These are phyloP conservation scores for Lamprotornis superbus DNA, from an alignment of 2,113 vertebrate genomes.

Conservation along the genomic window DNA sequence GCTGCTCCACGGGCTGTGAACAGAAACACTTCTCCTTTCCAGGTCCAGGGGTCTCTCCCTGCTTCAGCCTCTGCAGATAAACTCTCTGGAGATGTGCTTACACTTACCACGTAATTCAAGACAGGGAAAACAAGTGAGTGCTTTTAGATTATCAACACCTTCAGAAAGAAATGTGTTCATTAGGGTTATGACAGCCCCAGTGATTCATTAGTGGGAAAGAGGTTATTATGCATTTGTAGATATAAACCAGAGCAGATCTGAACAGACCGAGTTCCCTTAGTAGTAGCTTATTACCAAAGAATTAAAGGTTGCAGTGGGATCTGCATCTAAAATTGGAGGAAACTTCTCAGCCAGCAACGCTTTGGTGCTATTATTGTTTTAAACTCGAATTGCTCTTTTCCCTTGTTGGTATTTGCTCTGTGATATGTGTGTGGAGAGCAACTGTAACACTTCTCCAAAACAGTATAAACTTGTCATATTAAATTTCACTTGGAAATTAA, in stretches of 20 bases:
- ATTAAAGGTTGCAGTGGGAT: constrained; percentile 58
- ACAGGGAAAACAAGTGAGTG: not conserved
- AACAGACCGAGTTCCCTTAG: not conserved
- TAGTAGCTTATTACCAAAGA: constrained; percentile 50
- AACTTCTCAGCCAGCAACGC: not conserved
- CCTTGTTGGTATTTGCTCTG: constrained; percentile 34
- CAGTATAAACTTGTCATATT: constrained; percentile 51
- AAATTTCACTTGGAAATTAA: constrained; percentile 56
- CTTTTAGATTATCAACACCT: constrained; percentile 18
- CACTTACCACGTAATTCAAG: not conserved
- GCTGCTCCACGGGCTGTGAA: not conserved
- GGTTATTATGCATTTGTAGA: constrained; percentile 13
- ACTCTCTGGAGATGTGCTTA: constrained; percentile 1
- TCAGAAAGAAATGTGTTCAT: not conserved
- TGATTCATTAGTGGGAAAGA: constrained; percentile 17
- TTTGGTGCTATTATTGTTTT: constrained; percentile 29
- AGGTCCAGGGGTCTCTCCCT: not conserved
- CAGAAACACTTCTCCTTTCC: not conserved
- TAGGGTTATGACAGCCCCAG: constrained; percentile 3
- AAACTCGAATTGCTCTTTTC: constrained; percentile 43
- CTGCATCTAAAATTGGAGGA: constrained; percentile 43
- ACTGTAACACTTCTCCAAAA: constrained; percentile 42
- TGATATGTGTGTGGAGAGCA: constrained; percentile 4
- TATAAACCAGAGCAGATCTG: constrained; percentile 48
- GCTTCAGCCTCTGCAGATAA: not conserved